Conservation (phyloP, 2,888 invertebrate species). For the Timema podura region DNA sequence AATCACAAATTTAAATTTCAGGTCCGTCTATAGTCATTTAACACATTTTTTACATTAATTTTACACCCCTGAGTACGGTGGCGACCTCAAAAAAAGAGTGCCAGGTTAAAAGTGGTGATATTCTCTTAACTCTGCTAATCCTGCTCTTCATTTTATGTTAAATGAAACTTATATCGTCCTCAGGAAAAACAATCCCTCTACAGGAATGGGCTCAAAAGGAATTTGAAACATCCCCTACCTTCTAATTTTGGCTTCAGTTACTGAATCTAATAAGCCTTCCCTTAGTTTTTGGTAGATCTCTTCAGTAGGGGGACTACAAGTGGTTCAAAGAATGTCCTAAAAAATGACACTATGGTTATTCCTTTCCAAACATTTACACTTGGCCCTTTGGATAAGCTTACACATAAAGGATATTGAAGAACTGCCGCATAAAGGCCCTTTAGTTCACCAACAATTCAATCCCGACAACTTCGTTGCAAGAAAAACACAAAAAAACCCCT, state of each 20-base stretch:
- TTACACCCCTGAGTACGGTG: too few relatives aligned
- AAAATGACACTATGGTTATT: not conserved
- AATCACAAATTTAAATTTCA: too few relatives aligned
- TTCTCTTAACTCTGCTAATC: not conserved
- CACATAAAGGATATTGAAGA: not conserved
- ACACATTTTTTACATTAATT: too few relatives aligned
- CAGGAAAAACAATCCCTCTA: not conserved
- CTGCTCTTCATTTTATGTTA: not conserved
- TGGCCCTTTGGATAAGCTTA: not conserved
- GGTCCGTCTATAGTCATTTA: too few relatives aligned
- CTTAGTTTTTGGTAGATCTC: not conserved
- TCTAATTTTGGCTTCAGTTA: not conserved
- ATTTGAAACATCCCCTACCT: not conserved
- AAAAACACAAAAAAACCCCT: not conserved
- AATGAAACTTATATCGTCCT: not conserved
- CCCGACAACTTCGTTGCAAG: not conserved
- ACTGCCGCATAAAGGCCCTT: not conserved
- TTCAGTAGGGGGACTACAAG: not conserved
- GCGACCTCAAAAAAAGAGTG: too few relatives aligned
- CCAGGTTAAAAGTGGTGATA: not conserved
- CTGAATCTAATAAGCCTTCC: not conserved
- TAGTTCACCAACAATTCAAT: not conserved
- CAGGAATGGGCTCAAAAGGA: not conserved
- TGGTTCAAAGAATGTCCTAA: not conserved
- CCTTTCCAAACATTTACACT: not conserved